Conservation (phyloP, 2,113 vertebrate genomes). For the Tylochromis polylepis region DNA sequence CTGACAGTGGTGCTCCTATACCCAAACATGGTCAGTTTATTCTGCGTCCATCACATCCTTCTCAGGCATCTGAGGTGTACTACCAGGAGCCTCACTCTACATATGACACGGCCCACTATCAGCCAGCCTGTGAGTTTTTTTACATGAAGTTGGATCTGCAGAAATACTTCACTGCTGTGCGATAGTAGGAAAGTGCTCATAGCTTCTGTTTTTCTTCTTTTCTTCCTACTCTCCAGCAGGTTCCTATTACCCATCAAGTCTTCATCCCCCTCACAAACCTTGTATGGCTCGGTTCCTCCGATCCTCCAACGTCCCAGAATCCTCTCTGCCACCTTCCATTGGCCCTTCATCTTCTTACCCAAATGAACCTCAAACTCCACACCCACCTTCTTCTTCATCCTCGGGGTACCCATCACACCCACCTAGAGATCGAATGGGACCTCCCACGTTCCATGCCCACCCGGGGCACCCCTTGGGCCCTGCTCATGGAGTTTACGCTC, state of each 20-base stretch:
- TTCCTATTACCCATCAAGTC: conserved; percentile 81
- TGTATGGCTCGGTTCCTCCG: conserved; percentile 89
- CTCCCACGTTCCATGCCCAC: conserved; percentile 79
- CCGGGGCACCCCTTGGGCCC: conserved; percentile 79
- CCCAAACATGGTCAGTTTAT: conserved; percentile 82
- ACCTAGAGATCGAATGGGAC: conserved; percentile 82
- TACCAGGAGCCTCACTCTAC: conserved; percentile 85
- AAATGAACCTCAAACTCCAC: conserved; percentile 39
- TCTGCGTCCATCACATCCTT: conserved; percentile 80
- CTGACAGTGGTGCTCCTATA: conserved; percentile 74
- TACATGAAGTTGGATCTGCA: not conserved
- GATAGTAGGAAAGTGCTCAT: not conserved
- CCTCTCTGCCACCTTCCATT: conserved; percentile 82
- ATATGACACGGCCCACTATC: conserved; percentile 83
- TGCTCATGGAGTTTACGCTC: conserved; percentile 87
- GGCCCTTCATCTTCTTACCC: conserved; percentile 61
- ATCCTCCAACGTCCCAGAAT: conserved; percentile 85
- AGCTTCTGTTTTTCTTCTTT: not conserved
- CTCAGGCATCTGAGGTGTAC: conserved; percentile 82
- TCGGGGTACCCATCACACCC: conserved; percentile 79
- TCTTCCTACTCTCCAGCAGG: conserved; percentile 69
- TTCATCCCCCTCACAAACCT: conserved; percentile 83
- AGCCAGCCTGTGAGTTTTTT: conserved; percentile 77
- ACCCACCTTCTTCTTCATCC: conserved; percentile 72
- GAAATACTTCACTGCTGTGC: not conserved